Evolutionary conservation across 2,888 invertebrate genomes (phyloP), one percentile per base, ranked within the genome.

Genomic region (Euzetes globulus): DNA sequence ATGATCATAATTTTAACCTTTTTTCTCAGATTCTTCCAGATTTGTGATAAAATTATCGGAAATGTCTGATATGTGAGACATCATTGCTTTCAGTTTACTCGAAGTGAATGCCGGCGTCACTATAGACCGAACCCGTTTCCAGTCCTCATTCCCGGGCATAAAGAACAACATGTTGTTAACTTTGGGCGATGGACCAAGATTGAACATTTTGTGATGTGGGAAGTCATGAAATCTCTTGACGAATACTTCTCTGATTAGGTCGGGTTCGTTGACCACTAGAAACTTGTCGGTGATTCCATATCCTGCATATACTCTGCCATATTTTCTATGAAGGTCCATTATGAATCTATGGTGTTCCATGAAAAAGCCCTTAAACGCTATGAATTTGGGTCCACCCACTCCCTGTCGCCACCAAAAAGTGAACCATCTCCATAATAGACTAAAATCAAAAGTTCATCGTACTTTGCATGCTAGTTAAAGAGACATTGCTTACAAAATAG

Each of bases 51-150:
- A 55, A 9, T 17, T 71, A 17, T 50, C 33, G 11, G 50, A 1
- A 2, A 50, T 33, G 1, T 71, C 22, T 1, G 52, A 33, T 29
- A 74, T 74, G 52, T 71, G 33, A 7, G 71, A 19, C 50, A 74
- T 74, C 74, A 74, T 74, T 74, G 47, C 25, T 27, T 25, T 71
- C 13, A 74, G 29, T 29, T 74, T 74, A 11, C 74, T 71, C 13
- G 71, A 60, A 9, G 74, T 74, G 29, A 74, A 74, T 1, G 74
- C 71, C 13, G 74, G 74, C 7, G 58, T 52, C 13, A 71, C 60
- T 19, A 74, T 58, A 7, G 74, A 71, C 2, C 74, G 55, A 27
- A 74, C 55, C 9, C 74, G 55, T 60, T 74, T 74, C 74, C 74
- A 74, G 17, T 74, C 55, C 15, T 74, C 74, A 60, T 74, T 37